These are phyloP conservation scores for Acronicta leporina DNA, from an alignment of 2,888 invertebrate species.

Conservation along the genomic window DNA sequence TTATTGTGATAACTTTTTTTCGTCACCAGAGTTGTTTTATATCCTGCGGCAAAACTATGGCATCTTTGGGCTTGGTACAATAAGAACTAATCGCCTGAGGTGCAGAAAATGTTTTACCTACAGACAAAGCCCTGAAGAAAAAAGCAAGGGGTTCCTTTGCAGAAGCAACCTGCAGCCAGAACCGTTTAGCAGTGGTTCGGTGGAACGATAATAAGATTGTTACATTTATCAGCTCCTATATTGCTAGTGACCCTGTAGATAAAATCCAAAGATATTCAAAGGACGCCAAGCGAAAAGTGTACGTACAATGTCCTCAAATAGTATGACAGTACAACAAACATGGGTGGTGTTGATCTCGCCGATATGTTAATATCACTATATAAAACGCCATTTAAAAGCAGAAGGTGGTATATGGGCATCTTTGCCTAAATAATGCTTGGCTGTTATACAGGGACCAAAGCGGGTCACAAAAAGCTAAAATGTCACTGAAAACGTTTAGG, in stretches of 20 bases:
- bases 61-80: constrained; percentile 33
- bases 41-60: constrained; percentile 51
- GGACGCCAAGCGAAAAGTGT: too few relatives aligned
- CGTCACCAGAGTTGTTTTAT: constrained; percentile 21
- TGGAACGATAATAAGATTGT: constrained; percentile 32
- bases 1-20: constrained; percentile 44
- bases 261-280: background rate
- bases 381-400: too few relatives aligned
- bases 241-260: background rate
- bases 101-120: constrained; percentile 37
- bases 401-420: too few relatives aligned
- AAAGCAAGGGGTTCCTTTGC: constrained; percentile 31
- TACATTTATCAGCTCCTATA: constrained; percentile 29
- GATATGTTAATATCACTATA: too few relatives aligned
- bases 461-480: too few relatives aligned
- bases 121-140: constrained; percentile 50
- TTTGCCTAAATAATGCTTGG: too few relatives aligned
- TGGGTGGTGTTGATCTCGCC: background rate
- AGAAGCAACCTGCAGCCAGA: too few relatives aligned
- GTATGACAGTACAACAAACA: too few relatives aligned
- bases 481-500: too few relatives aligned
- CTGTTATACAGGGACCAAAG: too few relatives aligned
- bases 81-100: constrained; percentile 19
- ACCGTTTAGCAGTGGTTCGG: constrained; percentile 18
- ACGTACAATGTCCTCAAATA: too few relatives aligned